These are phyloP conservation scores for Drosophila obscura DNA, from an alignment of 1,140 invertebrate species.

Conservation along the genomic window DNA sequence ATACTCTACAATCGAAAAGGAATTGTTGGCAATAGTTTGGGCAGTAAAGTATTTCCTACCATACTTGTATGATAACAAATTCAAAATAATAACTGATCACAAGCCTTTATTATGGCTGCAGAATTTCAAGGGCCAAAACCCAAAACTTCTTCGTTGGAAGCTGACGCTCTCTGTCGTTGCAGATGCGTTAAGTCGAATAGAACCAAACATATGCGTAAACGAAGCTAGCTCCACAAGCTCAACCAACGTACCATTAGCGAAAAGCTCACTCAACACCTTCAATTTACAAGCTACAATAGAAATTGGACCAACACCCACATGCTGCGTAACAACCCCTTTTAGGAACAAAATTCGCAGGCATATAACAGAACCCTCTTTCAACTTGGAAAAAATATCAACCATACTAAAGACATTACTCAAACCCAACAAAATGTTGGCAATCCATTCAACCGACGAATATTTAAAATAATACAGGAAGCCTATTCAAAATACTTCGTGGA, in stretches of 20 bases:
- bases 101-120: not conserved
- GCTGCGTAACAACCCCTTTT: not conserved
- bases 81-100: not conserved
- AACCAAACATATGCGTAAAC: not conserved
- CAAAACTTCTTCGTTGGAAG: slow-evolving; percentile 3
- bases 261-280: too few relatives aligned
- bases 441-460: not conserved
- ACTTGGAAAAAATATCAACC: not conserved
- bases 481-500: not conserved
- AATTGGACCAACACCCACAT: too few relatives aligned
- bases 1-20: slow-evolving; percentile 18
- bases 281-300: too few relatives aligned
- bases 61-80: slow-evolving; percentile 1
- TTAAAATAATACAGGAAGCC: not conserved
- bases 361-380: slow-evolving; percentile 3
- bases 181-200: slow-evolving; percentile 1
- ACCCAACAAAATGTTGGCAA: not conserved
- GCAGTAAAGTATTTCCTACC: not conserved
- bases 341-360: not conserved
- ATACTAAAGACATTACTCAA: not conserved
- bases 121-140: not conserved
- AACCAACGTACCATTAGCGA: not conserved
- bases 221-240: not conserved
- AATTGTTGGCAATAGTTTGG: not conserved
- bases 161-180: not conserved